A percentile compares a stretch with the other conserved stretches of the same genome.
Evolutionary conservation across 2,797 vertebrate genomes (phyloP).

Genomic region (Myotis planiceps): DNA sequence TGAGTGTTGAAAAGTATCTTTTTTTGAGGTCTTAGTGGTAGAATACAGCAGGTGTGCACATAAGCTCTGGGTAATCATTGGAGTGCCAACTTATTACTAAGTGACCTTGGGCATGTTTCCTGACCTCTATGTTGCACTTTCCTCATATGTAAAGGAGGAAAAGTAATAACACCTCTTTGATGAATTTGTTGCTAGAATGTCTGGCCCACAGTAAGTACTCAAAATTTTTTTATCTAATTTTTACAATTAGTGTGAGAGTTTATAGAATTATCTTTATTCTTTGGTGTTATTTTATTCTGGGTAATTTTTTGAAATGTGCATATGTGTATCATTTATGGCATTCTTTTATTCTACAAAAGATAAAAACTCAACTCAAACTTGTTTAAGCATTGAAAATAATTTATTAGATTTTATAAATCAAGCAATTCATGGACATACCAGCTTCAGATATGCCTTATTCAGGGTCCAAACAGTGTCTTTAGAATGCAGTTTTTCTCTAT

Average conservation of each 20-base stretch:
- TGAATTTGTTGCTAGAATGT: not conserved
- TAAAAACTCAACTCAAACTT: constrained; percentile 20
- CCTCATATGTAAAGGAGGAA: not conserved
- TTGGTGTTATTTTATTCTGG: constrained; percentile 11
- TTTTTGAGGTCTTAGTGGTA: not conserved
- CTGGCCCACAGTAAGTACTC: not conserved
- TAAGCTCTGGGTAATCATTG: not conserved
- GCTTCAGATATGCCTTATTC: not conserved
- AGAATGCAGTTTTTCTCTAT: not conserved
- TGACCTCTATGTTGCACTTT: not conserved
- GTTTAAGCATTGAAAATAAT: constrained; percentile 40
- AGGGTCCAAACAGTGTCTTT: not conserved
- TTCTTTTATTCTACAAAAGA: constrained; percentile 17
- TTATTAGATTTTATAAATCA: constrained; percentile 36
- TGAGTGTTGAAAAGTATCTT: not conserved
- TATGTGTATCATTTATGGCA: not conserved
- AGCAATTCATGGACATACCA: not conserved
- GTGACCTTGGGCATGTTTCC: not conserved
- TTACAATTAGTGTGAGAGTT: not conserved
- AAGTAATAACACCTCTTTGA: not conserved
- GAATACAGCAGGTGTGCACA: not conserved
- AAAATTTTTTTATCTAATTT: constrained; percentile 31
- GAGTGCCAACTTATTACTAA: not conserved
- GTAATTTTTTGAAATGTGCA: constrained; percentile 26
- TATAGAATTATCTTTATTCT: constrained; percentile 26